These are phyloP conservation scores for Melipona beecheii DNA, from an alignment of 2,888 invertebrate genomes.

Conservation along the genomic window DNA sequence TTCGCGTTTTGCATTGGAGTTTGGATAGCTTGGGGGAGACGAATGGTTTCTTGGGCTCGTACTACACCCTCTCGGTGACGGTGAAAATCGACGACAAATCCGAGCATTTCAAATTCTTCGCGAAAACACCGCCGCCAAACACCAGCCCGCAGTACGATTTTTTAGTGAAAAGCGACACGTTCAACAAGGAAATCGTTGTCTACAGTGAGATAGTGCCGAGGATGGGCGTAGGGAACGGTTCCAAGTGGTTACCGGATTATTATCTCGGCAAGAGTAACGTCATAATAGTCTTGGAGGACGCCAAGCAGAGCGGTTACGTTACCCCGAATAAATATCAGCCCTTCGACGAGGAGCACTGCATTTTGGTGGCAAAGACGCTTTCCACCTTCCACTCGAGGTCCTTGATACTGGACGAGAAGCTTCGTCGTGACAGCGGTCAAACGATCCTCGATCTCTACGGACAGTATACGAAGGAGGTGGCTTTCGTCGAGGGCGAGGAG, in stretches of 20 bases:
- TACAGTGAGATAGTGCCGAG: constrained; percentile 65
- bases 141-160: constrained; percentile 61
- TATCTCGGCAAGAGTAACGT: constrained; percentile 65
- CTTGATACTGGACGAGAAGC: constrained; percentile 72
- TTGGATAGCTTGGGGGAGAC: constrained; percentile 52
- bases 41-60: constrained; percentile 71
- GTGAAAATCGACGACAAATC: constrained; percentile 36
- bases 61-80: constrained; percentile 61
- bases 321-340: constrained; percentile 68
- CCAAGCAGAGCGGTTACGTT: constrained; percentile 64
- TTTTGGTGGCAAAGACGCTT: constrained; percentile 63
- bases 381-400: constrained; percentile 77
- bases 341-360: constrained; percentile 74
- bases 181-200: constrained; percentile 67
- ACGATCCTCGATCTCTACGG: constrained; percentile 65
- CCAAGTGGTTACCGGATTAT: constrained; percentile 68
- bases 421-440: constrained; percentile 54
- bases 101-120: constrained; percentile 67
- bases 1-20: constrained; percentile 62
- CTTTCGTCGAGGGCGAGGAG: constrained; percentile 42
- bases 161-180: constrained; percentile 39
- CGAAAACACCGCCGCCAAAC: constrained; percentile 64
- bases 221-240: constrained; percentile 43
- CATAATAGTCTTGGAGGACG: constrained; percentile 76
- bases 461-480: constrained; percentile 61